A percentile compares a stretch with the other conserved stretches of the same genome.
Conservation (phyloP, 2,888 invertebrate genomes). For the Drosophila picticornis region DNA sequence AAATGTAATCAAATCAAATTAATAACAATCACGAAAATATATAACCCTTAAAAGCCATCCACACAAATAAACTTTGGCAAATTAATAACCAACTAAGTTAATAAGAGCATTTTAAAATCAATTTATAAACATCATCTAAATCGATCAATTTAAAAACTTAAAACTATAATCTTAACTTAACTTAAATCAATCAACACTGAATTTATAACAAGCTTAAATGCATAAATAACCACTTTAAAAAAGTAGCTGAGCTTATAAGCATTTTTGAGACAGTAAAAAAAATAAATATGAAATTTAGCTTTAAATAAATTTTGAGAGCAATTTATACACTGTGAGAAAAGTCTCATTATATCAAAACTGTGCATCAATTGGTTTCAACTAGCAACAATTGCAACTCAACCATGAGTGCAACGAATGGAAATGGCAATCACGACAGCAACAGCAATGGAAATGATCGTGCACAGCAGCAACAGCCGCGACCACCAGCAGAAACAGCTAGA, state of each 20-base stretch:
- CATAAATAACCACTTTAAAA: not conserved
- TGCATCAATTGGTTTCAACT: slow-evolving; percentile 32
- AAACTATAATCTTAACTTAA: not conserved
- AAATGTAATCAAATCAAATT: slow-evolving; percentile 13
- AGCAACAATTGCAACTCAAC: slow-evolving; percentile 14
- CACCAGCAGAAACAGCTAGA: slow-evolving; percentile 43
- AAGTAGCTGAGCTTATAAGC: slow-evolving; percentile 1
- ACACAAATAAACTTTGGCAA: not conserved
- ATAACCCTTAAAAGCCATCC: not conserved
- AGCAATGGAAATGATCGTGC: slow-evolving; percentile 38
- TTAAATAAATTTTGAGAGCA: not conserved
- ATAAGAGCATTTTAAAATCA: not conserved
- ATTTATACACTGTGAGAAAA: slow-evolving; percentile 15
- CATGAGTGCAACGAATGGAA: slow-evolving; percentile 69
- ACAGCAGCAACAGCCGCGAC: slow-evolving; percentile 48
- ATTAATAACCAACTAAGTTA: not conserved
- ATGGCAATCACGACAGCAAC: slow-evolving; percentile 54
- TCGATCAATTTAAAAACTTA: not conserved
- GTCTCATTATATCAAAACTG: slow-evolving; percentile 1
- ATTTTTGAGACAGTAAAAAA: not conserved
- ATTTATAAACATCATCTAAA: not conserved
- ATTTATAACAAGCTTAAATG: not conserved
- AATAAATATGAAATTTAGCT: not conserved
- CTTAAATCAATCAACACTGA: not conserved
- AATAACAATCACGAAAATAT: slow-evolving; percentile 1